Evolutionary conservation across 2,888 invertebrate genomes (phyloP), one percentile per base, ranked within the genome.

Genomic region (Nasonia oneida): DNA sequence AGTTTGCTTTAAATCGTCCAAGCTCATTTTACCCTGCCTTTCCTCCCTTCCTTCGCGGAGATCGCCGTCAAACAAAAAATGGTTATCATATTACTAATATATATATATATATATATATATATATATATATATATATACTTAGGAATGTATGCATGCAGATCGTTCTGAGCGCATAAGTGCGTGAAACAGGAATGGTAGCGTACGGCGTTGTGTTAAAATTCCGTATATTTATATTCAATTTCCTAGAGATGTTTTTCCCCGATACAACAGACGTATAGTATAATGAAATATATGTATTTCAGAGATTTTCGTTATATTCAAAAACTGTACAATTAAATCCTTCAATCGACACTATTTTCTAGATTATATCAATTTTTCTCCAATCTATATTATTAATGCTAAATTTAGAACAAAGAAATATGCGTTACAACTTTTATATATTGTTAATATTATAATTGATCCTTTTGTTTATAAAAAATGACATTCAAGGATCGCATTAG

Each of bases 21-120:
- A 75, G 76, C 67, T 81, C 57, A 74, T 73, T 85, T 73, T 61
- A 70, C 70, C 77, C 73, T 71, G 77, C 81, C 81, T 85, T 81
- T 81, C 29, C 78, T 85, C 42, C 61, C 64, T 75, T 82, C 67
- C 81, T 23, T 61, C 14, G 61, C 42, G 12, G 8, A 15, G 1
- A 50, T 23, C 29, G 42, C 39, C 37, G 39, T 10, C n/a, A 2
- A 29, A 39, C 18, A 71, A 57, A 57, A 81, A 37, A 37, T 75
- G n/a, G 23, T 84, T 64, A 84, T 80, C n/a, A 67, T 15, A 70
- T 67, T 61, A 75, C 53, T 75, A 61, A 57, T 57, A 37, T 33
- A 29, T 23, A 23, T 23, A 23, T 23, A 23, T 23, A 23, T 23
- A 23, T 23, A 23, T 61, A 61, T 29, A 29, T 57, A 37, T 33